Evolutionary conservation across 2,888 invertebrate genomes (phyloP), one percentile per base, ranked within the genome.

Genomic region (Prosopocoilus inquinatus): DNA sequence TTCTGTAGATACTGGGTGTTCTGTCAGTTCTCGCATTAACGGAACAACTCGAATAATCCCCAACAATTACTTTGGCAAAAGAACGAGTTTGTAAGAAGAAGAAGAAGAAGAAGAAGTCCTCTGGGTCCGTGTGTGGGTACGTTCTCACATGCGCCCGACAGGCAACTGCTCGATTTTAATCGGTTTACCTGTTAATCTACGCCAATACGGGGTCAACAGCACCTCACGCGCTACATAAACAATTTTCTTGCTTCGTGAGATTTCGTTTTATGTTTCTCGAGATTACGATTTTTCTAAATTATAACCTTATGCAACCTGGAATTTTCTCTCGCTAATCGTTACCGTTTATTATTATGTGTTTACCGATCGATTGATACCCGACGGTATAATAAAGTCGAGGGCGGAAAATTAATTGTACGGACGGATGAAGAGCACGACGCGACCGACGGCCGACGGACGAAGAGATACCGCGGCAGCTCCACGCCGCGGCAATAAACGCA

Each of bases 111-210:
- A 9, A 34, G 34, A 34, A 9, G 9, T 34, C 15, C 41, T 11
- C 16, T 13, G 20, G 57, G 57, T 51, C 58, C 61, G 52, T 57
- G 60, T 61, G 60, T 60, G 61, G 63, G 67, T 65, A 65, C 62
- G 62, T 65, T 67, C 66, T 68, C 66, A 65, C 63, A 65, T 63
- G 64, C 60, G 62, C 59, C 61, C 59, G 61, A 64, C 65, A 64
- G 64, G 61, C 67, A 53, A 46, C 55, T 54, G 68, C 68, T 68
- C 70, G 70, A 70, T 71, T 73, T 74, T 73, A 73, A 74, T 74
- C 74, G 72, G 69, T 74, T 74, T 73, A 74, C 73, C 71, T 73
- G 72, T 73, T 74, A 73, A 74, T 74, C 72, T 72, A 67, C 67
- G 65, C 68, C 70, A 69, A 68, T 68, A 68, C 65, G 67, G 67